Conservation (phyloP, 2,888 invertebrate genomes). For the Chrysomela aeneicollis region DNA sequence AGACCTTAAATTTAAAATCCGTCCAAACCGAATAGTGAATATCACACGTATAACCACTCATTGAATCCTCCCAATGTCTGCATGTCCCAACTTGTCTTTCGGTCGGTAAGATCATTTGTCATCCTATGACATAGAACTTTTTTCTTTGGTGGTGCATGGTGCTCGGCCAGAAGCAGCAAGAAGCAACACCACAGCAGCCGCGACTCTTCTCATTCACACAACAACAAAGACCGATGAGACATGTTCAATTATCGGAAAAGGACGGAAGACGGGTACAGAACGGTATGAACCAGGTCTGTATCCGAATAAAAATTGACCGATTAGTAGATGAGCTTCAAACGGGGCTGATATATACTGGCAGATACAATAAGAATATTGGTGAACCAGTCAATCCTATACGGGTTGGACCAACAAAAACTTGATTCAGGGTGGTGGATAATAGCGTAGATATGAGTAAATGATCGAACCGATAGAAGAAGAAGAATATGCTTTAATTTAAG, state of each 20-base stretch:
- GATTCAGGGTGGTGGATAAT: too few species aligned
- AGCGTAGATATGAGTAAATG: too few species aligned
- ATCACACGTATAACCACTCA: too few species aligned
- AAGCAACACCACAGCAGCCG: not conserved
- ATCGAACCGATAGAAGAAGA: too few species aligned
- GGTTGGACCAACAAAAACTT: too few species aligned
- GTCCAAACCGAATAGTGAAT: too few species aligned
- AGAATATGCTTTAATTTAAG: too few species aligned
- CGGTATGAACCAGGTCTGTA: conserved; percentile 22
- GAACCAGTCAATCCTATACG: too few species aligned
- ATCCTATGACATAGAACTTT: conserved; percentile 25
- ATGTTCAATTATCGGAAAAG: conserved; percentile 24
- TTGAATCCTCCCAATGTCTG: not conserved
- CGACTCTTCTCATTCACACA: conserved; percentile 31
- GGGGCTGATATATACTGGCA: too few species aligned
- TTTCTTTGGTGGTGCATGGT: conserved; percentile 23
- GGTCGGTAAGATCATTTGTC: conserved; percentile 21
- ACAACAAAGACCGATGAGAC: conserved; percentile 35
- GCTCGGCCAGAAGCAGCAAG: not conserved
- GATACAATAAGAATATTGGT: too few species aligned
- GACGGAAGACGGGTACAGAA: conserved; percentile 26
- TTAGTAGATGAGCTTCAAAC: too few species aligned
- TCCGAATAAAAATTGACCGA: not conserved
- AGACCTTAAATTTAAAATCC: too few species aligned
- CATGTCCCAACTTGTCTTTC: not conserved